Base-by-base conservation (phyloP, 2,113 vertebrate species). In the Plectropomus leopardus region DNA sequence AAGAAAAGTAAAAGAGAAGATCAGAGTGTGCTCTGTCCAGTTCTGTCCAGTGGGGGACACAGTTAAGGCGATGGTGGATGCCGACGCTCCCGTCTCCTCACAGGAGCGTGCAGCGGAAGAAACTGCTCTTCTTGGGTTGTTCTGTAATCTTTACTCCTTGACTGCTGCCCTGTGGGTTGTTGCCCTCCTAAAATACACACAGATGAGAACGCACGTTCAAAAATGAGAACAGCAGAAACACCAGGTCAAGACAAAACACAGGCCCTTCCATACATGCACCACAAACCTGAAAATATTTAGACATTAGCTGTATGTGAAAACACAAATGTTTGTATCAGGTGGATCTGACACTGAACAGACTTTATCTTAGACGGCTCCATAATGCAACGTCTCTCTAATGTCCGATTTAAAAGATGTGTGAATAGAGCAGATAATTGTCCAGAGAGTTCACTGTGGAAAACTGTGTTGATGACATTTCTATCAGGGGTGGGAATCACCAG, bases 41-140 rank as follows among this genome's bases (percentile, higher is more conserved):
- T 94, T 91, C 65, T 72, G 88, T 90, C 86, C 95, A 95, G 95
- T 82, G 86, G 83, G 73, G 92, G 92, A 90, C 90, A 83, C 64
- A 51, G 84, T 90, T 93, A 94, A 97, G 96, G 97, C 96, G n/a
- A 55, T 47, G 88, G 93, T 94, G 94, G 87, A 86, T 88, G 85
- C 76, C 17, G 21, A 80, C 14, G 1, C 55, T 69, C 55, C 42
- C 0, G 51, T 67, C 67, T 58, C 53, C 93, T 98, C 96, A 99
- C 95, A 99, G 96, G 76, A 99, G 96, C 66, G 85, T 90, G 91
- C 98, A 99, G 93, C 98, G 96, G 93, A 99, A 99, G 94, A 99
- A 97, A 90, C 96, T 97, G 96, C 92, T 97, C 94, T 97, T 98
- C 96, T 97, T 98, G 93, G 97, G 97, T 82, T 96, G 97, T 63